Evolutionary conservation across 2,797 vertebrate genomes (phyloP).

Genomic region (Taenioides sp.): DNA sequence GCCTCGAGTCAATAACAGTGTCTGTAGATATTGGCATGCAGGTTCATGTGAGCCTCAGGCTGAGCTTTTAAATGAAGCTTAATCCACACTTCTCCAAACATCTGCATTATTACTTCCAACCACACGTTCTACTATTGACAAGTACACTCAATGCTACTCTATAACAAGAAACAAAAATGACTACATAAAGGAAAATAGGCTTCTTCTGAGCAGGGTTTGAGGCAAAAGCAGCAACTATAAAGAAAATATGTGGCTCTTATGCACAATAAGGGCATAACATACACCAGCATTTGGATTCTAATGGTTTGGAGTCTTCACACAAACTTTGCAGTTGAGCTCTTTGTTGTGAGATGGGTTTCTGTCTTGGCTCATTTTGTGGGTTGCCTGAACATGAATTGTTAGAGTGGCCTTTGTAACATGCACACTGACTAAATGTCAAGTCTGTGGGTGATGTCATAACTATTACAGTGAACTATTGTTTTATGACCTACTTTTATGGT

Average conservation of each 20-base stretch:
- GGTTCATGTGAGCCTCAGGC: conserved; percentile 39
- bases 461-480: neutral
- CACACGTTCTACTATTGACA: conserved; percentile 37
- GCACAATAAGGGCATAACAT: too few relatives aligned
- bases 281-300: neutral
- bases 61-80: conserved; percentile 40
- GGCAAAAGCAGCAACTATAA: too few relatives aligned
- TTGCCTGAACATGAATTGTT: neutral
- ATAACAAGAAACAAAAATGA: conserved; percentile 7
- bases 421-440: neutral
- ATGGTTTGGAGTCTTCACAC: neutral
- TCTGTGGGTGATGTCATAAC: neutral
- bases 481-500: conserved; percentile 5
- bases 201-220: too few relatives aligned
- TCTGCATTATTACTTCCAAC: conserved; percentile 36
- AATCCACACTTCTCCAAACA: conserved; percentile 31
- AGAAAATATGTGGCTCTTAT: too few relatives aligned
- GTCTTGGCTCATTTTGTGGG: neutral
- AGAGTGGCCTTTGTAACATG: neutral
- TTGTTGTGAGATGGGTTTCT: neutral
- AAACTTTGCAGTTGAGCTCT: neutral
- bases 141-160: conserved; percentile 35
- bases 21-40: conserved; percentile 39
- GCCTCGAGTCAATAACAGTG: conserved; percentile 32
- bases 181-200: too few relatives aligned